phyloP scores from a whole-genome alignment of 1,140 invertebrate species.

The Lycorma delicatula region DNA sequence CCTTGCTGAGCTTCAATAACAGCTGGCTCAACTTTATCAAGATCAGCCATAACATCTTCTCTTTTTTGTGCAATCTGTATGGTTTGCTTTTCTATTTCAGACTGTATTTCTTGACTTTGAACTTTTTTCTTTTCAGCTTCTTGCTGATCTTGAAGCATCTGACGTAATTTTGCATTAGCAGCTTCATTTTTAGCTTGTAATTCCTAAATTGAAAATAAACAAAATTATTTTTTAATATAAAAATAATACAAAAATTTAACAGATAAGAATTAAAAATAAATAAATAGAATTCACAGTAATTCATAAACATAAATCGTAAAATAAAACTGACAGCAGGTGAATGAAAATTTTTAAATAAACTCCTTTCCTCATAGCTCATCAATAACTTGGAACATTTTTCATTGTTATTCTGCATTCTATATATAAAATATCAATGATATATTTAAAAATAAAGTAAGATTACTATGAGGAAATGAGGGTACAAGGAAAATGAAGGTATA shows the following conservation, averaged over 20 bases:
- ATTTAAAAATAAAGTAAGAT: too few relatives aligned
- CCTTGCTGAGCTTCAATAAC: slow-evolving; percentile 97
- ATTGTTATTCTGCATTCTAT: too few relatives aligned
- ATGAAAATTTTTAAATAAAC: too few relatives aligned
- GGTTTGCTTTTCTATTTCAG: slow-evolving; percentile 80
- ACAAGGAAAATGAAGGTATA: too few relatives aligned
- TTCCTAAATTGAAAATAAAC: slow-evolving; percentile 51
- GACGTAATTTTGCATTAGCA: slow-evolving; percentile 94
- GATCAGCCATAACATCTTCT: slow-evolving; percentile 85
- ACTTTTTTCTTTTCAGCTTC: slow-evolving; percentile 99
- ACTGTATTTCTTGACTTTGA: slow-evolving; percentile 95
- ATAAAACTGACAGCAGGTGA: not conserved
- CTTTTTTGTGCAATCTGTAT: slow-evolving; percentile 88
- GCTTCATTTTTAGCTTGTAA: slow-evolving; percentile 98
- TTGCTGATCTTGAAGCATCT: slow-evolving; percentile 99
- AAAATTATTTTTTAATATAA: not conserved
- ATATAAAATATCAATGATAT: too few relatives aligned
- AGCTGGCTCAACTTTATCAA: slow-evolving; percentile 95
- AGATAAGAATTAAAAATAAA: too few relatives aligned
- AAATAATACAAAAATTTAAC: not conserved
- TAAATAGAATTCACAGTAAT: not conserved
- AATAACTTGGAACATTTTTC: too few relatives aligned
- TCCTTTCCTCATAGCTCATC: too few relatives aligned
- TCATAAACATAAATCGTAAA: not conserved
- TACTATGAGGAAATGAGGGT: too few relatives aligned